Conservation (phyloP, 2,888 invertebrate genomes). For the Vanessa cardui region DNA sequence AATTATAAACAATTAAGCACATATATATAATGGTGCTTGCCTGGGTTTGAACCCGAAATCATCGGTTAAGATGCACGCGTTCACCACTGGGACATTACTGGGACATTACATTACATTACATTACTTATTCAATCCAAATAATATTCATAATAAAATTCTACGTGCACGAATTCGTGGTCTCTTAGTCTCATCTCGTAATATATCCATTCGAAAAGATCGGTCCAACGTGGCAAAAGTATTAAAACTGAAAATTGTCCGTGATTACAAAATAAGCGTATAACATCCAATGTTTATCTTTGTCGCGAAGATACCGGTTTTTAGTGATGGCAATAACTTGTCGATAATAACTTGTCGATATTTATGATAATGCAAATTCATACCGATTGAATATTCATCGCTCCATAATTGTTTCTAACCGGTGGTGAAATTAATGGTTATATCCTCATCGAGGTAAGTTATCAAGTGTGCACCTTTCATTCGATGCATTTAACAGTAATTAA, state of each 20-base stretch:
- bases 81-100: too few relatives aligned
- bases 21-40: too few relatives aligned
- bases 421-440: conserved; percentile 48
- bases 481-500: conserved; percentile 25
- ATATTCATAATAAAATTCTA: too few relatives aligned
- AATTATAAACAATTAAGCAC: too few relatives aligned
- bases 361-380: conserved; percentile 57
- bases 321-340: conserved; percentile 52
- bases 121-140: too few relatives aligned
- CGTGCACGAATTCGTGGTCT: neutral
- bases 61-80: too few relatives aligned
- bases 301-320: conserved; percentile 42
- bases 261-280: conserved; percentile 29
- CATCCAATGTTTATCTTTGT: conserved; percentile 38
- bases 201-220: neutral
- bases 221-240: conserved; percentile 31
- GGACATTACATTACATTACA: too few relatives aligned
- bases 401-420: conserved; percentile 59
- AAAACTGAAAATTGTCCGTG: conserved; percentile 29
- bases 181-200: neutral
- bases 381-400: conserved; percentile 60
- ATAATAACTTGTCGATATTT: conserved; percentile 47
- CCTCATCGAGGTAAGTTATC: conserved; percentile 22
- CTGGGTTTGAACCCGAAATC: too few relatives aligned
- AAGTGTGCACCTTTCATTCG: conserved; percentile 26